Evolutionary conservation across 2,113 vertebrate genomes (phyloP), one percentile per base, ranked within the genome.

Genomic region (Oreotrochilus melanogaster): DNA sequence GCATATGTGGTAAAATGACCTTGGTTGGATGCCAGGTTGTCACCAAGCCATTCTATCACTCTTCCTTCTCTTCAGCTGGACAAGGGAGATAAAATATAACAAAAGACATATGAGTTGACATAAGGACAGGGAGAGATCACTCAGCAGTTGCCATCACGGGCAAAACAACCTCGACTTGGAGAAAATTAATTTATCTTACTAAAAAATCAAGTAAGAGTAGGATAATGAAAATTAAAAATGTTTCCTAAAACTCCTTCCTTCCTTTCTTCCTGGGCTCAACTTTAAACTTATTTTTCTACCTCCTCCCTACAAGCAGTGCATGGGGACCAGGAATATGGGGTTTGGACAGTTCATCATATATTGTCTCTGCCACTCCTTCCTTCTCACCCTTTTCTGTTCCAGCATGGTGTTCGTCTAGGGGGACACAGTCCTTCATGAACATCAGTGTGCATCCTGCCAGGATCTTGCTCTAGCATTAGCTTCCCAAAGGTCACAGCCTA

Each of bases 231-330:
- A 83, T 25, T 16, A 72, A 82, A 86, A 45, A 2, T 1, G 23
- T 57, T 45, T 18, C 12, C 39, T 61, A 33, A 56, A 57, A 28
- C 3, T 9, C 2, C 1, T 57, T 73, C 25, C 10, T 18, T 19
- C 18, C 5, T 10, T 74, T 84, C 50, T 14, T 33, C 42, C 13
- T 2, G 3, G 14, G 7, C 17, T 73, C 25, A 51, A 4, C 4
- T 82, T 78, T 12, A 17, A 10, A 82, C 7, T 48, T 12, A 4
- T n/a, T 14, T 69, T 87, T 53, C 37, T 48, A 2, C 3, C 33
- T 58, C 10, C 19, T 69, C 3, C 22, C 7, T 7, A 1, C 1
- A 5, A 8, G 22, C 5, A 3, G 3, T 9, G 16, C 35, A 78
- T 25, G 22, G 6, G 25, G 11, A 23, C 4, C 23, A 35, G 9